Base-by-base conservation (phyloP, 30 jellyfish, hydroid and myxozoan genomes). In the Aurelia sp. region DNA sequence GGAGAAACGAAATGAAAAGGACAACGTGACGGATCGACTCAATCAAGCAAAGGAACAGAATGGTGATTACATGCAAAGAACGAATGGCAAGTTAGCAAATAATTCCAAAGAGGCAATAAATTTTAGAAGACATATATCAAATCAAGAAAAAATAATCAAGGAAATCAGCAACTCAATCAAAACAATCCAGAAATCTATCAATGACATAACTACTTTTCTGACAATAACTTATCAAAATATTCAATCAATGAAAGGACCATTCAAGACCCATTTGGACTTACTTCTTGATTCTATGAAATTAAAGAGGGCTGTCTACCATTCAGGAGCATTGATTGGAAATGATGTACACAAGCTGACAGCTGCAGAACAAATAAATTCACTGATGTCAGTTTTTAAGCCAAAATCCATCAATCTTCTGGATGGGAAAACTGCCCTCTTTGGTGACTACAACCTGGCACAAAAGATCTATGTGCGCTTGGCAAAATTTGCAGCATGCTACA, bases 321-420 rank as follows among this genome's bases (percentile, higher is more conserved):
- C 76, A 64, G 76, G 76, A 64, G 76, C 76, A 15, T 64, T 64
- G 76, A 64, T 64, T 64, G 76, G 76, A 18, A 64, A 64, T 64
- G 76, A 64, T 64, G 76, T 64, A 3, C 2, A 64, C 50, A 64
- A 64, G 76, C 76, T 64, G 4, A 64, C 76, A 2, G 4, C 44
- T 35, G 44, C 44, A 35, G 44, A 35, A 35, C 44, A 35, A 35
- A 35, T 35, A 35, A 35, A 35, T 35, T 35, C 44, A 35, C n/a
- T n/a, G n/a, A n/a, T n/a, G n/a, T n/a, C n/a, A n/a, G n/a, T n/a
- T n/a, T n/a, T n/a, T n/a, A n/a, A n/a, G n/a, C n/a, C n/a, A n/a
- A n/a, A n/a, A n/a, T n/a, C n/a, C n/a, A n/a, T n/a, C n/a, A n/a
- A n/a, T n/a, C n/a, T n/a, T n/a, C n/a, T n/a, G n/a, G n/a, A n/a